Evolutionary conservation across 2,888 invertebrate genomes (phyloP), one percentile per base, ranked within the genome.

Genomic region (Phyto melanocephala): DNA sequence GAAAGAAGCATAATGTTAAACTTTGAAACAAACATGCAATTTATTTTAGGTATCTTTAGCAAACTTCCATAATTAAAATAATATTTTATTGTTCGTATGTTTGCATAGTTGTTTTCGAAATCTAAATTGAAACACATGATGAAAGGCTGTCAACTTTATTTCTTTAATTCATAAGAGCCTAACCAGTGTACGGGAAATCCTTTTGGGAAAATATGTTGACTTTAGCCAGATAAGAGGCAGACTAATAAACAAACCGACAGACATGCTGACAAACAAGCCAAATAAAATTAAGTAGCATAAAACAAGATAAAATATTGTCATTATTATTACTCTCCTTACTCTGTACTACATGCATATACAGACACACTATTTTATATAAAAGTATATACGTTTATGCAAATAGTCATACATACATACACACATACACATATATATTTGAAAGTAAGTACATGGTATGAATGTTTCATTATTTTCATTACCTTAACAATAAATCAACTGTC

Each of bases 401-500:
- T 33, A 7, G 13, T 0, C 8, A 33, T 24, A 17, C 11, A 47
- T 15, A 33, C 1, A 4, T 15, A 11, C 17, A 47, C 10, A 35
- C 13, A 65, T 1, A 35, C n/a, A 40, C 7, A 7, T 33, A 33
- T 33, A 7, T 33, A 33, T 33, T 3, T 33, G 3, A 33, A 33
- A 3, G 40, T n/a, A 40, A 1, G 22, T 35, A 0, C 45, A 45
- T 10, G 8, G 3, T 22, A 70, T 45, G 28, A 62, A 40, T 56
- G 2, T 78, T 71, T 65, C 54, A 78, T 71, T 71, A 65, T 63
- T 70, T 78, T 58, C 78, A 71, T 65, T 78, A 78, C 63, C 56
- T 50, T 52, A 10, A 79, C 67, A 67, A 72, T 72, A 79, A 79
- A 79, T 79, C 72, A 79, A 50, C 54, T 68, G 80, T 56, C 74